Base-by-base conservation (phyloP, 2,888 invertebrate species). In the Herminia tarsipennalis region DNA sequence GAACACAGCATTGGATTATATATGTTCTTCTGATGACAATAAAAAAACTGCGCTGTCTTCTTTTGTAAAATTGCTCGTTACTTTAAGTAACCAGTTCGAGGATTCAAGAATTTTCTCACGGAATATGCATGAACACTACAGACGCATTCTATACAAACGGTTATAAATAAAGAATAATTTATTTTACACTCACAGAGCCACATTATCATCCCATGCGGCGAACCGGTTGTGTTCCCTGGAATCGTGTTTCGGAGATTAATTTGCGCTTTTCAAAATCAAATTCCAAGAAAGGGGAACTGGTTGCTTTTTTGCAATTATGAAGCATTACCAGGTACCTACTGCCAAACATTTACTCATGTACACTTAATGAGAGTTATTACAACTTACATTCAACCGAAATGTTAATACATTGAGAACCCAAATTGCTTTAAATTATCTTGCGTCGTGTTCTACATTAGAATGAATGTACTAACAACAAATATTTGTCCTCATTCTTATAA, bases 191-290 rank as follows among this genome's bases (percentile, higher is more conserved):
- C 21, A 28, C 51, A 56, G 48, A 51, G 35, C 48, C 18, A 29
- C 36, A 53, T 62, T 55, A 52, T 59, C 49, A 61, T 69, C 65
- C 66, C 69, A 55, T 66, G 52, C 53, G 48, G 66, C 12, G 56
- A 59, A 65, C 68, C 59, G 63, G 69, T 68, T 60, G 29, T n/a
- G 24, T 42, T 52, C 39, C 38, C 40, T 28, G 54, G 48, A 65
- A 66, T 43, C 32, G 40, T 43, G 48, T 56, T 39, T 52, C 43
- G 45, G 43, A 5, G 49, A 59, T 52, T 62, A 46, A 45, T 52
- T 61, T 44, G 14, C 32, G 12, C 12, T 24, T 53, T 40, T 25
- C 21, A 27, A 58, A 55, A 32, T 18, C 22, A 5, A 12, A 2
- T 55, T 61, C 45, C 10, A 13, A 38, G 43, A 56, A 56, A 48